Percentiles rank a stretch among this genome's conserved stretches.
Conservation (phyloP, 1,140 invertebrate genomes). For the Archivesica marissinica region DNA sequence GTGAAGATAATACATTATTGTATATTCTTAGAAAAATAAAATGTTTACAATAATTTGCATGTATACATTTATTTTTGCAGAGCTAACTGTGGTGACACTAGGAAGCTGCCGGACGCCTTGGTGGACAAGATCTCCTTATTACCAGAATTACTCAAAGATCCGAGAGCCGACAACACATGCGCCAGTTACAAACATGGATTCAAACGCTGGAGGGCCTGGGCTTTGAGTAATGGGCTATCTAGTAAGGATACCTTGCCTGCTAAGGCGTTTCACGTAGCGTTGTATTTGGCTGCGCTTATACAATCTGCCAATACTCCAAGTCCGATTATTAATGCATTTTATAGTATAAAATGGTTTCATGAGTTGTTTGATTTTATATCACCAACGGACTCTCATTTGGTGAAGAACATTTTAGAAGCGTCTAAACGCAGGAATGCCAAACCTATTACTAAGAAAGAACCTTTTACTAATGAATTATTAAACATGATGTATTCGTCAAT, state of each 20-base stretch:
- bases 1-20: too few species aligned
- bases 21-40: too few species aligned
- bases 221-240: constrained; percentile 13
- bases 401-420: constrained; percentile 2
- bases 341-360: constrained; percentile 26
- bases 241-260: neutral
- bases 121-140: constrained; percentile 22
- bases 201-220: constrained; percentile 27
- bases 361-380: constrained; percentile 12
- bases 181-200: constrained; percentile 1
- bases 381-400: neutral
- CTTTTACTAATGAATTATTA: neutral
- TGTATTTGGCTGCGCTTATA: constrained; percentile 16
- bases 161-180: constrained; percentile 18
- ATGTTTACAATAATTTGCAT: too few species aligned
- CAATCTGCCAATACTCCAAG: neutral
- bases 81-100: neutral
- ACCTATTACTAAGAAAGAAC: constrained; percentile 9
- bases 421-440: neutral
- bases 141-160: constrained; percentile 5
- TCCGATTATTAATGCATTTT: neutral
- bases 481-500: neutral
- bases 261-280: neutral
- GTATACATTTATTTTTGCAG: too few species aligned
- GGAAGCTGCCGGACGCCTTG: constrained; percentile 17